Evolutionary conservation across 35 echinoderm and acorn worm species (phyloP), one percentile per base, ranked within the genome.

Genomic region (Patiria miniata): DNA sequence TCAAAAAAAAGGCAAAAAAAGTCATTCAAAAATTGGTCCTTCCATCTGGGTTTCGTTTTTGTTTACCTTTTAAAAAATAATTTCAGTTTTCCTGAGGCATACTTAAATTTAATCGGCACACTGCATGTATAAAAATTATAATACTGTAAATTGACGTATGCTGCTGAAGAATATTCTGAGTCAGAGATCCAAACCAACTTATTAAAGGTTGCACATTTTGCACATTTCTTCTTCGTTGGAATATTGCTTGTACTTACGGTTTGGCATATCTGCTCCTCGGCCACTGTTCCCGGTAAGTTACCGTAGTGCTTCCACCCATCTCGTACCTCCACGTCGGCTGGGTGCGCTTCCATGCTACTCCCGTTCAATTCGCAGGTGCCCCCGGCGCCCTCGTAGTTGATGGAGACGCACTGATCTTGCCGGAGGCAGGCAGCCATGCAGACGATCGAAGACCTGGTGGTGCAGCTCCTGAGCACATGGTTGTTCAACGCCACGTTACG

Each of bases 351-450:
- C 34, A 0, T 73, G n/a, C 34, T 26, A 23, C 65, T 73, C 1
- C 10, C 65, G 34, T 73, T 73, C 65, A 73, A 34, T 73, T 73
- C 65, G 26, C 65, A 73, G 65, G 29, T 73, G 65, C 65, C 65
- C 29, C 29, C 65, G 14, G 26, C 34, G 8, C 65, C 65, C 29
- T 34, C 65, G 15, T 73, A 73, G 34, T 73, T 73, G 14, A 73
- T 30, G 29, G 65, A 73, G 29, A 73, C 65, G 34, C 65, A 73
- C 65, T 10, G 22, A 7, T 73, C 65, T 16, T 73, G 19, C 23
- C 9, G 21, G 26, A 73, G 19, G 65, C 65, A 73, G 15, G 65
- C 65, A 30, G 65, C 65, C 65, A 73, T 14, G 9, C 65, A 73
- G 19, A 26, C 34, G 2, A 16, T 30, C 65, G 26, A 30, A 7